Conservation (phyloP, 1,140 invertebrate species). For the Monomorium pharaonis region DNA sequence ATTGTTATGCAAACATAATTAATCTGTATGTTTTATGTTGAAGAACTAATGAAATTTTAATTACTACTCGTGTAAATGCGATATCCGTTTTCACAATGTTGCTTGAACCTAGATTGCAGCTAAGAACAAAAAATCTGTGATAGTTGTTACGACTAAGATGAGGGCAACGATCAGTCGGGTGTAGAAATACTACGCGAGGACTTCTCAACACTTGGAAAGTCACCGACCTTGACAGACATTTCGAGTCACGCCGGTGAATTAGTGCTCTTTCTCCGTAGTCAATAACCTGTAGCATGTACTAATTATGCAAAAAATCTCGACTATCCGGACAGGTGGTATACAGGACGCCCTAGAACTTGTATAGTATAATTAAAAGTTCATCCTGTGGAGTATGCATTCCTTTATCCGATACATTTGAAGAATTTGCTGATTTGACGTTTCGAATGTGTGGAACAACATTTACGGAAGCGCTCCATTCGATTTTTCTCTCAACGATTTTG, state of each 20-base stretch:
- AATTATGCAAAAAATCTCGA: neutral
- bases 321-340: neutral
- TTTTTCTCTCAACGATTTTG: neutral
- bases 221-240: slow-evolving; percentile 69
- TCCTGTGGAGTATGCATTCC: neutral
- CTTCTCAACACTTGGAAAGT: slow-evolving; percentile 65
- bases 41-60: neutral
- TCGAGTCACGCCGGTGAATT: slow-evolving; percentile 33
- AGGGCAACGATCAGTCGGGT: slow-evolving; percentile 48
- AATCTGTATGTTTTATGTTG: neutral
- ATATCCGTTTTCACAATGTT: neutral
- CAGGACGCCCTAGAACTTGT: neutral
- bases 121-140: neutral
- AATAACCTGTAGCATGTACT: neutral
- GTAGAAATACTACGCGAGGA: slow-evolving; percentile 54
- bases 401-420: neutral
- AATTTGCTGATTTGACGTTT: neutral
- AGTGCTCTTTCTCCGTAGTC: neutral
- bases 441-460: neutral
- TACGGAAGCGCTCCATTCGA: too few species aligned
- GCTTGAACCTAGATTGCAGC: neutral
- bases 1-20: neutral
- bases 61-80: neutral
- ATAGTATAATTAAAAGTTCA: neutral
- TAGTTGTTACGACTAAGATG: slow-evolving; percentile 36